These are phyloP conservation scores for Chunga burmeisteri DNA, from an alignment of 2,113 vertebrate species.

Conservation along the genomic window DNA sequence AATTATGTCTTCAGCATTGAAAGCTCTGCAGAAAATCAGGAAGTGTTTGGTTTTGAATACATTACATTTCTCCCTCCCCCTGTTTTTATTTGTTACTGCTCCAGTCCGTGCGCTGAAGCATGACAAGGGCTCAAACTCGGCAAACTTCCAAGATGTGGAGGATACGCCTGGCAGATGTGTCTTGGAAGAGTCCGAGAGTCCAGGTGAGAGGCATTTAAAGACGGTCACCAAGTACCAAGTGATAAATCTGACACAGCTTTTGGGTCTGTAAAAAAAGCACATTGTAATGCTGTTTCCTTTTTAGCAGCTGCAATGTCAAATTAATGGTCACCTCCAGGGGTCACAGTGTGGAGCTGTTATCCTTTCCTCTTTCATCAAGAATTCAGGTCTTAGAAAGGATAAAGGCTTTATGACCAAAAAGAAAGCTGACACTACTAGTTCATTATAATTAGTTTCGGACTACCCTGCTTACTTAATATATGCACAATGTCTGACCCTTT, in stretches of 20 bases:
- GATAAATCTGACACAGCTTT: conserved; percentile 75
- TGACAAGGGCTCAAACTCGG: conserved; percentile 73
- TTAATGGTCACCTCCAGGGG: conserved; percentile 75
- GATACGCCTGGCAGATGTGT: conserved; percentile 76
- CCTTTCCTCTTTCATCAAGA: conserved; percentile 77
- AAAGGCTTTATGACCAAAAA: conserved; percentile 74
- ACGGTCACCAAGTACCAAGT: conserved; percentile 69
- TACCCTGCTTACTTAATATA: conserved; percentile 69
- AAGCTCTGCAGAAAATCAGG: conserved; percentile 14
- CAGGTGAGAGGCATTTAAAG: conserved; percentile 82
- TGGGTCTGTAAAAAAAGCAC: conserved; percentile 57
- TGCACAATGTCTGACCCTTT: conserved; percentile 50
- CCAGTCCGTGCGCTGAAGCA: conserved; percentile 65
- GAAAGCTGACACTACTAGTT: conserved; percentile 77
- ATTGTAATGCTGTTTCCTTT: conserved; percentile 66
- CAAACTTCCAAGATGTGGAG: conserved; percentile 72
- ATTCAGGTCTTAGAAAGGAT: conserved; percentile 69
- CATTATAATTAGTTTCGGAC: conserved; percentile 77
- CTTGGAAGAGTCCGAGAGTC: conserved; percentile 77
- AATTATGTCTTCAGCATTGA: conserved; percentile 31
- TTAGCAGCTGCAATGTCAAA: conserved; percentile 74
- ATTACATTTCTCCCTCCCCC: conserved; percentile 45
- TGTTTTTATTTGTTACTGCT: not conserved
- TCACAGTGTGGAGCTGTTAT: conserved; percentile 73
- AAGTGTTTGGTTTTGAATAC: conserved; percentile 72